phyloP scores from a whole-genome alignment of 2,113 vertebrate species.

The Greenwoodochromis staneri region DNA sequence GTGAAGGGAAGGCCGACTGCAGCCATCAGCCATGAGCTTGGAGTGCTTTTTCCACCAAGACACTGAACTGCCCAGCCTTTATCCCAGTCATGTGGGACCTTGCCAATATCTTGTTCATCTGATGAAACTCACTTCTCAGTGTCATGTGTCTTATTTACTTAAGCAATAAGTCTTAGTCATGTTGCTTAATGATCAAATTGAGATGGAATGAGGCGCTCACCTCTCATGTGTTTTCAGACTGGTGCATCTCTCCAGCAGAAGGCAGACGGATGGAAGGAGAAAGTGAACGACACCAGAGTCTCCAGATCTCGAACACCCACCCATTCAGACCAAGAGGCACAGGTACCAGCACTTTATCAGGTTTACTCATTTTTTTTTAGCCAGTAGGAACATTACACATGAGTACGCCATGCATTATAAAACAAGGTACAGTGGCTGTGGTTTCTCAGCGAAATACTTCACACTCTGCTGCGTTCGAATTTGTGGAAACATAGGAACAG shows the following conservation, averaged over 20 bases:
- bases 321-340: constrained; percentile 60
- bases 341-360: constrained; percentile 16
- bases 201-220: not conserved
- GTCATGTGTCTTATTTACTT: not conserved
- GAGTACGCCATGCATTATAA: not conserved
- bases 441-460: not conserved
- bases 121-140: not conserved
- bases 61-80: not conserved
- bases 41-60: not conserved
- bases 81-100: not conserved
- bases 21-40: not conserved
- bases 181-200: not conserved
- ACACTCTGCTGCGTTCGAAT: rapidly evolving
- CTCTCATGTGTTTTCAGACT: constrained; percentile 54
- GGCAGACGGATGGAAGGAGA: constrained; percentile 74
- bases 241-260: constrained; percentile 68
- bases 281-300: constrained; percentile 66
- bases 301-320: constrained; percentile 64
- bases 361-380: not conserved
- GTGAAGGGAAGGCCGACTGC: not conserved
- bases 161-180: not conserved
- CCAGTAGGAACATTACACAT: not conserved
- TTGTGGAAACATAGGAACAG: not conserved
- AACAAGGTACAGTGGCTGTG: not conserved
- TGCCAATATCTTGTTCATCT: not conserved